phyloP scores from a whole-genome alignment of 1,140 invertebrate species.

The Metaphire vulgaris region DNA sequence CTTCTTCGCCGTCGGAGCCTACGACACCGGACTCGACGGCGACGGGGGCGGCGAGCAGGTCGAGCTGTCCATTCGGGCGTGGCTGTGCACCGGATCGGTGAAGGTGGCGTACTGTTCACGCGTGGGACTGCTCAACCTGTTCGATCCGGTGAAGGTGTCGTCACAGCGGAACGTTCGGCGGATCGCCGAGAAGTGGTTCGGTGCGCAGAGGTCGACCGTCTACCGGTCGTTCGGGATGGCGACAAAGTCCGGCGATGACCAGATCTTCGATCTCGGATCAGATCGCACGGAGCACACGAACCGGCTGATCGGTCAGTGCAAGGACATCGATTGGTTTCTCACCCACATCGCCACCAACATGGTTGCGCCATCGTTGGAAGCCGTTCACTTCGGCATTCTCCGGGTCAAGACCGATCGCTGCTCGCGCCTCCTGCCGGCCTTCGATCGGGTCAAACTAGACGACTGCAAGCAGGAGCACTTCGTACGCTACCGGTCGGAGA shows the following conservation, averaged over 20 bases:
- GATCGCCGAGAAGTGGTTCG: slow-evolving; percentile 27
- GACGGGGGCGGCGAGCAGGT: slow-evolving; percentile 28
- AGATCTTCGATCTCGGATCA: not conserved
- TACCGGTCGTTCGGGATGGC: not conserved
- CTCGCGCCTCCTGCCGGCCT: not conserved
- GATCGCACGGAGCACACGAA: not conserved
- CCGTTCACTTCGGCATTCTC: slow-evolving; percentile 23
- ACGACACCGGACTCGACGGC: slow-evolving; percentile 22
- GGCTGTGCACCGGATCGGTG: slow-evolving; percentile 21
- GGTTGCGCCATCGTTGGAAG: slow-evolving; percentile 19
- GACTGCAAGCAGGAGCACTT: slow-evolving; percentile 14
- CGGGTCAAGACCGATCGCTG: slow-evolving; percentile 10
- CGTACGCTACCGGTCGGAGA: not conserved
- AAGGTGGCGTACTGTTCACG: slow-evolving; percentile 17
- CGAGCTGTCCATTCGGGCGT: slow-evolving; percentile 27
- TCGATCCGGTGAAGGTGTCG: slow-evolving; percentile 22
- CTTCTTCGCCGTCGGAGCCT: slow-evolving; percentile 24
- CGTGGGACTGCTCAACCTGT: slow-evolving; percentile 24
- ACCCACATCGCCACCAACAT: slow-evolving; percentile 17
- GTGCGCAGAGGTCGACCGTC: slow-evolving; percentile 7
- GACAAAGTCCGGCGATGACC: not conserved
- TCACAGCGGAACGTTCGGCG: slow-evolving; percentile 21
- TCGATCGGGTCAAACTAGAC: slow-evolving; percentile 19
- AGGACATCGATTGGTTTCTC: slow-evolving; percentile 18
- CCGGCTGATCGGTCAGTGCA: slow-evolving; percentile 15